Evolutionary conservation across 1,140 invertebrate species (phyloP), one percentile per base, ranked within the genome.

Genomic region (Cotesia typhae): DNA sequence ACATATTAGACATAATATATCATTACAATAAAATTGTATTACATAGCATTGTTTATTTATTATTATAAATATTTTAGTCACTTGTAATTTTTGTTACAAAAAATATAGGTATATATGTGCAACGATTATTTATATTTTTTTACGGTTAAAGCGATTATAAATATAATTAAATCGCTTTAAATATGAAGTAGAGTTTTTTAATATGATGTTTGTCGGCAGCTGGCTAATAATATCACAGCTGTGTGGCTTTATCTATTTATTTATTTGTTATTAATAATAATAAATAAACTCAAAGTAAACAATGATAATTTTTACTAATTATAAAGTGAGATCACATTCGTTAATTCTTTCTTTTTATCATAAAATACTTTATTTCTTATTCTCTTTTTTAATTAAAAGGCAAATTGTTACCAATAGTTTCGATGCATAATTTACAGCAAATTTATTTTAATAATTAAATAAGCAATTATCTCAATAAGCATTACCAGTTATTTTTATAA

Each of bases 41-140:
- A 20, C 20, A 57, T 57, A 57, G 5, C n/a, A n/a, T 57, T 20
- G n/a, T 57, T 20, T 20, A 57, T 57, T 20, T 41, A n/a, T 36
- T 41, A 37, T 66, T 10, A 37, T 41, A 20, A 66, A 51, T 38
- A 38, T 66, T 65, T 67, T 67, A 71, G 53, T 68, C 57, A 61
- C 28, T 68, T 36, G 41, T 47, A 47, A 47, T 47, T 61, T 61
- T 52, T 38, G 12, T 59, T 14, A 7, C 9, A 12, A 71, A 35
- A 63, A 61, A 47, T 47, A 47, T 47, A 47, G 41, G 41, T 47
- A 47, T 71, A 17, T 10, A 64, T 53, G n/a, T 71, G 20, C 60
- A 63, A 63, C 60, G 28, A 36, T 36, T 14, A 41, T 66, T 14
- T 66, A 38, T 47, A 47, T 9, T 47, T 9, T 47, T 66, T n/a